phyloP scores from a whole-genome alignment of 1,140 invertebrate genomes.

The Conopomorpha cramerella region DNA sequence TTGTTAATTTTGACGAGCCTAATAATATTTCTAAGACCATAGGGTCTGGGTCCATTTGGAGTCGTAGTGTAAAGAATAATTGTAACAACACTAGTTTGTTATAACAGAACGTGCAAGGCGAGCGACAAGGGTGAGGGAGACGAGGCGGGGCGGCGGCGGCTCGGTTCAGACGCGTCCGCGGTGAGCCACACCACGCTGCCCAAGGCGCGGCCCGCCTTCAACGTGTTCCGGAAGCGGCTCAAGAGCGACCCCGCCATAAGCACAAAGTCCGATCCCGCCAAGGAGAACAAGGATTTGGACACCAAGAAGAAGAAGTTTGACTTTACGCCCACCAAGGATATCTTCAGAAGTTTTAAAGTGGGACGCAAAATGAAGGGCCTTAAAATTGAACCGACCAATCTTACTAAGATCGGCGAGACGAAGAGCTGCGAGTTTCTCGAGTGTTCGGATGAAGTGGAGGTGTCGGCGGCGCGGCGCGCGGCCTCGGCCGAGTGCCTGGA shows the following conservation, averaged over 20 bases:
- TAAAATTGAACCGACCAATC: conserved; percentile 17
- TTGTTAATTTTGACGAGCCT: no score
- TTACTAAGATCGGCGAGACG: conserved; percentile 25
- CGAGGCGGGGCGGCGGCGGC: no score
- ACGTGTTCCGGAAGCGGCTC: conserved; percentile 43
- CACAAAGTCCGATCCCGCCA: conserved; percentile 34
- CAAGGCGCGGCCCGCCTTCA: conserved; percentile 20
- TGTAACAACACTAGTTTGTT: no score
- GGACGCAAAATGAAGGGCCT: conserved; percentile 36
- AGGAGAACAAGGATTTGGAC: conserved; percentile 21
- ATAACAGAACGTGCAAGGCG: no score
- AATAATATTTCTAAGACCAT: no score
- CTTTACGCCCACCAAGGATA: conserved; percentile 42
- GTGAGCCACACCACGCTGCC: conserved; percentile 11
- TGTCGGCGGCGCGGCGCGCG: conserved; percentile 10
- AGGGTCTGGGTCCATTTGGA: no score
- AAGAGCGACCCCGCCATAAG: conserved; percentile 43
- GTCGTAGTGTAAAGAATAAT: no score
- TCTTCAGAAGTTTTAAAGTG: conserved; percentile 49
- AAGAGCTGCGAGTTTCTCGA: conserved; percentile 45
- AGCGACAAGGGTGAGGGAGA: no score
- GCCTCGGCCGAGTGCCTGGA: conserved; percentile 37
- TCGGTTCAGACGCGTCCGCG: no score
- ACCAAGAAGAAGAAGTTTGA: conserved; percentile 46
- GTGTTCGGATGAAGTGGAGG: conserved; percentile 32